Percentiles rank a stretch among this genome's conserved stretches.
Conservation (phyloP, 1,140 invertebrate species). For the Sitobion miscanthi region DNA sequence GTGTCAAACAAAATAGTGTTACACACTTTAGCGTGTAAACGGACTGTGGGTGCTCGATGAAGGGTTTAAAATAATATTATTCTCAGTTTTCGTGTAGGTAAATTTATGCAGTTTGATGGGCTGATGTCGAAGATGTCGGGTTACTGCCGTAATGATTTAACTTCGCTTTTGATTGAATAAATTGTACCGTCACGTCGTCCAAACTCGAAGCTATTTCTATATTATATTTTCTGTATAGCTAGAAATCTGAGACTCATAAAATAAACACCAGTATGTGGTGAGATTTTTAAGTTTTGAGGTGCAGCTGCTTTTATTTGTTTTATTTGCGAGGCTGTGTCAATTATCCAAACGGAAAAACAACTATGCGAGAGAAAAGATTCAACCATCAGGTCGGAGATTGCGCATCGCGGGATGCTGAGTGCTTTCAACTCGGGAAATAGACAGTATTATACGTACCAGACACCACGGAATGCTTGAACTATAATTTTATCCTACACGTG, state of each 20-base stretch:
- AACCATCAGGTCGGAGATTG: not conserved
- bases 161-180: not conserved
- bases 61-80: not conserved
- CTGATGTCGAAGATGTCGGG: not conserved
- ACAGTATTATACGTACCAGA: not conserved
- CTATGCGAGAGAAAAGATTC: not conserved
- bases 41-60: not conserved
- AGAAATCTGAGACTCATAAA: not conserved
- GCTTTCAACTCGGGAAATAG: not conserved
- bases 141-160: not conserved
- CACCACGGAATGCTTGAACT: not conserved
- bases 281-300: conserved; percentile 1
- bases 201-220: not conserved
- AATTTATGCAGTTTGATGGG: not conserved
- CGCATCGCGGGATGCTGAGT: not conserved
- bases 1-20: not conserved
- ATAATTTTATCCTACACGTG: not conserved
- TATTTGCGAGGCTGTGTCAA: not conserved
- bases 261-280: not conserved
- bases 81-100: not conserved
- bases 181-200: not conserved
- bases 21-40: not conserved
- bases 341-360: not conserved
- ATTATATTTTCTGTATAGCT: not conserved
- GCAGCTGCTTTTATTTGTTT: not conserved